A percentile compares a stretch with the other conserved stretches of the same genome.
phyloP scores from a whole-genome alignment of 37 sponge, comb jelly and placozoan genomes.

The Geodia barretti region DNA sequence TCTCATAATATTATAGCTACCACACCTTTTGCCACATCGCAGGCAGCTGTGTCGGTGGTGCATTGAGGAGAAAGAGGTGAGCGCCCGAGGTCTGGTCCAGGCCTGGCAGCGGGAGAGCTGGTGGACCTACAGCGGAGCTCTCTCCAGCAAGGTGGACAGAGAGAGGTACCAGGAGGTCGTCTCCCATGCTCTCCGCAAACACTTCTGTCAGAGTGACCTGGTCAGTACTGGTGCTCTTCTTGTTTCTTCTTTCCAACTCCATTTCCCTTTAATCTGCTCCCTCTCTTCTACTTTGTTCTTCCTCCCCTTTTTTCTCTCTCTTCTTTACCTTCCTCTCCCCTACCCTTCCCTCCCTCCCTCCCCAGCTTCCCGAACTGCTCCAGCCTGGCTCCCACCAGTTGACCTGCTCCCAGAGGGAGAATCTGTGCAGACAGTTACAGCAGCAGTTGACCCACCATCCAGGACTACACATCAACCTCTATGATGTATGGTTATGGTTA shows the following conservation, averaged over 20 bases:
- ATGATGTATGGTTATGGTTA: conserved; percentile 35
- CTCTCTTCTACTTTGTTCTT: not conserved
- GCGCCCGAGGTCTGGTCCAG: conserved; percentile 50
- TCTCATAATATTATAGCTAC: no score
- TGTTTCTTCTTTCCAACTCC: no score
- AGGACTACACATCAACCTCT: conserved; percentile 37
- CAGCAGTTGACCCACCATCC: conserved; percentile 44
- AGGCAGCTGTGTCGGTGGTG: conserved; percentile 15
- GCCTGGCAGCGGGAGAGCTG: conserved; percentile 75
- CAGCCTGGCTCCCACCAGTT: conserved; percentile 9
- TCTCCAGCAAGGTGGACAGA: conserved; percentile 73
- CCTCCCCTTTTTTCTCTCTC: not conserved
- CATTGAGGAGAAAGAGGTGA: not conserved
- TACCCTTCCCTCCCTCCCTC: not conserved
- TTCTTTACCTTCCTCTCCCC: no score
- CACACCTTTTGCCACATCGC: not conserved
- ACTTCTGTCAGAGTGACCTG: conserved; percentile 60
- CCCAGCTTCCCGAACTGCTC: conserved; percentile 37
- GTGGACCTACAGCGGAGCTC: conserved; percentile 65
- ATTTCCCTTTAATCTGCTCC: no score
- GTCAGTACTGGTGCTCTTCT: no score
- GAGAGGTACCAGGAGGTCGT: conserved; percentile 82
- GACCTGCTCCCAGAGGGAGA: not conserved
- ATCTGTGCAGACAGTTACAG: conserved; percentile 23
- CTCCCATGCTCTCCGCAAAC: conserved; percentile 70